Evolutionary conservation across 2,888 invertebrate species (phyloP), one percentile per base, ranked within the genome.

Genomic region (Tanaodytes sp.): DNA sequence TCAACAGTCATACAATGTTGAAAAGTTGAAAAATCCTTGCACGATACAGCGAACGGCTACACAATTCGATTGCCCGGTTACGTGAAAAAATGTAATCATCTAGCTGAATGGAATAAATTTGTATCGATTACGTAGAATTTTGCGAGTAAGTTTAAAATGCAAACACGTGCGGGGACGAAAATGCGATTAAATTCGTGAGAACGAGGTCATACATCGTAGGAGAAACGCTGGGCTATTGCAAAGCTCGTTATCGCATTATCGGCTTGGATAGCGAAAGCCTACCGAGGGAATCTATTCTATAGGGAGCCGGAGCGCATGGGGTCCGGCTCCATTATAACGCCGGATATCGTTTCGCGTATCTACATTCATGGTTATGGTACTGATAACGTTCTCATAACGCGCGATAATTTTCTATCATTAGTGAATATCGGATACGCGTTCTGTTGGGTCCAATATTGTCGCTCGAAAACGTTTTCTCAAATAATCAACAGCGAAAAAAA

Each of bases 361-460:
- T 81, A 66, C 76, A 78, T 76, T 75, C 78, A 73, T 62, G 71
- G 72, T 59, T 71, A 70, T 72, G 74, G 65, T 70, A 68, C 76
- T 78, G 83, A 83, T 83, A 83, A 82, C 81, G 80, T 79, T 83
- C 75, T 80, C 79, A 75, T 75, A 64, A 64, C 52, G 72, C 52
- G 69, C 76, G 79, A 80, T 81, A 79, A 82, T 81, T 79, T 77
- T 79, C 78, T 80, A 82, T 76, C 74, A 76, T 77, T 77, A 76
- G 75, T 77, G 75, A 74, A 80, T 79, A 78, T 76, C 78, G 75
- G n/a, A n/a, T n/a, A n/a, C n/a, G n/a, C n/a, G n/a, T n/a, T n/a
- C n/a, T n/a, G n/a, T n/a, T n/a, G n/a, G n/a, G n/a, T n/a, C n/a
- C n/a, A n/a, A n/a, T n/a, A n/a, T n/a, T n/a, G n/a, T n/a, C n/a